phyloP scores from a whole-genome alignment of 2,797 vertebrate genomes.

The Columba guinea region DNA sequence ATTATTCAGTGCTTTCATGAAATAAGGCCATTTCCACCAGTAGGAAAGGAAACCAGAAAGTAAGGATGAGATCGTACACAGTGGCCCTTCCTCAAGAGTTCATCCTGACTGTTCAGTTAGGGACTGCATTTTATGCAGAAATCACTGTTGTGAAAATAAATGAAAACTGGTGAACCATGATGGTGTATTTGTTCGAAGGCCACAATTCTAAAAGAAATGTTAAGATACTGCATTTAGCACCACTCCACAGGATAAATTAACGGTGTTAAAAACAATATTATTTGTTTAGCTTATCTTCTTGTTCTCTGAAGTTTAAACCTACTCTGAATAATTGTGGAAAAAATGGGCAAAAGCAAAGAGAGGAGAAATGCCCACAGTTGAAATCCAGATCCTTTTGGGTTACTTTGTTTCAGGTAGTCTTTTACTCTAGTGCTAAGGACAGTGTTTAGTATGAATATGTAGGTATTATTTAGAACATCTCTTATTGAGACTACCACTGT shows the following conservation, averaged over 20 bases:
- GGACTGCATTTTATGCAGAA: neutral
- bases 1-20: neutral
- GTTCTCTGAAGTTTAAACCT: neutral
- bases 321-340: neutral
- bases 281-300: neutral
- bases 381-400: neutral
- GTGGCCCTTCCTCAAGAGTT: neutral
- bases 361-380: neutral
- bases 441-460: neutral
- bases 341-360: neutral
- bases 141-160: neutral
- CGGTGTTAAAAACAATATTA: rapidly evolving
- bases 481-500: neutral
- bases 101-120: neutral
- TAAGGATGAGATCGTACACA: neutral
- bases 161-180: neutral
- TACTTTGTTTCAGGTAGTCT: neutral
- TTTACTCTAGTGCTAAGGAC: neutral
- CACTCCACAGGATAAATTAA: neutral
- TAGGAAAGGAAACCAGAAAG: neutral
- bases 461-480: neutral
- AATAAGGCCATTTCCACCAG: neutral
- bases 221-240: neutral
- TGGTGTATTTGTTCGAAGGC: neutral
- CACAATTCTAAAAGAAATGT: neutral